Evolutionary conservation across 2,888 invertebrate genomes (phyloP).

Genomic region (Rhaphigaster nebulosa): DNA sequence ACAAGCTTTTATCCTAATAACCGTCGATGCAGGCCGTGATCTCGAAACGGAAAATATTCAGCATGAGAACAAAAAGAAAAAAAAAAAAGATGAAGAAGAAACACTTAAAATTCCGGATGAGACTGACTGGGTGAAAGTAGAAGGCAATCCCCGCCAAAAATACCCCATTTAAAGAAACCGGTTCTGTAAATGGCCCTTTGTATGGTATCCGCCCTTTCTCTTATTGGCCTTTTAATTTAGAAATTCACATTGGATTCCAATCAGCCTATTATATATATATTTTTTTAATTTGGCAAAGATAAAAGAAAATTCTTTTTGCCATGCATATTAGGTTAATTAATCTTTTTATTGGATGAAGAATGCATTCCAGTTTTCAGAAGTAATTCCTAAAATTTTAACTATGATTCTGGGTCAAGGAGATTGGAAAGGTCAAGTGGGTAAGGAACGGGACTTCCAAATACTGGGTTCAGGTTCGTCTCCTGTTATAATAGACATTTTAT

Average conservation of each 20-base stretch:
- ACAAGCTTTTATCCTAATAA: neutral
- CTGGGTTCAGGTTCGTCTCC: neutral
- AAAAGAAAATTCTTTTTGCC: neutral
- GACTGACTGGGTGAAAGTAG: slow-evolving; percentile 15
- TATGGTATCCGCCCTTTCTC: slow-evolving; percentile 39
- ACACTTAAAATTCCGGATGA: slow-evolving; percentile 27
- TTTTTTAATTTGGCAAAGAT: neutral
- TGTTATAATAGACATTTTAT: neutral
- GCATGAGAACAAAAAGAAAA: neutral
- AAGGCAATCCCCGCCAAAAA: slow-evolving; percentile 26
- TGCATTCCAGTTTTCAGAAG: neutral
- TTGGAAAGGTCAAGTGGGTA: neutral
- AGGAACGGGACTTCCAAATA: neutral
- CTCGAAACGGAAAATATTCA: neutral
- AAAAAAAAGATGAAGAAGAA: neutral
- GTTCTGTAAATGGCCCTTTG: slow-evolving; percentile 26
- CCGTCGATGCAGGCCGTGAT: neutral
- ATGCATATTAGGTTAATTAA: neutral
- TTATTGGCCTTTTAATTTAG: slow-evolving; percentile 46
- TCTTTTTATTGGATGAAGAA: neutral
- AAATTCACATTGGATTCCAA: slow-evolving; percentile 43
- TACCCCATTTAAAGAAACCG: slow-evolving; percentile 40
- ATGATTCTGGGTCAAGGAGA: neutral
- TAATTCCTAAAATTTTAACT: neutral
- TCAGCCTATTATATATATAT: neutral